These are phyloP conservation scores for Epinotia ramella DNA, from an alignment of 2,888 invertebrate species.

Conservation along the genomic window DNA sequence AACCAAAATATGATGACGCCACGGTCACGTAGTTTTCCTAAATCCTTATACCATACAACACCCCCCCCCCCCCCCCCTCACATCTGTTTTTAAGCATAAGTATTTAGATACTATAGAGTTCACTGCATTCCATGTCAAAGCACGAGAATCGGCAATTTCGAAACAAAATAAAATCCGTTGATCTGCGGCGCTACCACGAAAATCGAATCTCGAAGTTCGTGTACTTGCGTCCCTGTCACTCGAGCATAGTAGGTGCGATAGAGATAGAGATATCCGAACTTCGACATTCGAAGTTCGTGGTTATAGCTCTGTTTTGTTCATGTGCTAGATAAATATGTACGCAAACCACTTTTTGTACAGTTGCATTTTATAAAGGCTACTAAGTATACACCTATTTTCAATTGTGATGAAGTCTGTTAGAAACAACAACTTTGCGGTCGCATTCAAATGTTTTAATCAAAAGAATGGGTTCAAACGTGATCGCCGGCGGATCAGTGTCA, in stretches of 20 bases:
- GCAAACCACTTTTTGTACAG: not conserved
- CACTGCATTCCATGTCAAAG: not conserved
- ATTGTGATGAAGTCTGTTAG: slow-evolving; percentile 19
- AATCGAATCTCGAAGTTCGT: too few species aligned
- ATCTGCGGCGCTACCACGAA: not conserved
- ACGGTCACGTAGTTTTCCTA: too few species aligned
- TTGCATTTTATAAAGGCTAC: not conserved
- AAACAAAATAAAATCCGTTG: not conserved
- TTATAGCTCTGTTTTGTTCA: not conserved
- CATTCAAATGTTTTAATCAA: slow-evolving; percentile 30
- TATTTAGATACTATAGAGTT: too few species aligned
- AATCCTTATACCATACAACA: too few species aligned
- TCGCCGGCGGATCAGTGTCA: slow-evolving; percentile 25
- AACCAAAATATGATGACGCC: not conserved
- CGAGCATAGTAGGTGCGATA: too few species aligned
- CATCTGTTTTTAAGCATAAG: not conserved
- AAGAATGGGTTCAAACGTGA: slow-evolving; percentile 43
- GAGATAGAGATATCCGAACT: too few species aligned
- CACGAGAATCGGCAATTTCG: not conserved
- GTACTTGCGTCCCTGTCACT: too few species aligned
- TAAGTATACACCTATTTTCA: not conserved
- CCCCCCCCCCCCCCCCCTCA: too few species aligned
- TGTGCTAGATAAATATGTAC: too few species aligned
- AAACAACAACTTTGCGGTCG: slow-evolving; percentile 19
- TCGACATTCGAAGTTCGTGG: too few species aligned